Base-by-base conservation (phyloP, 2,888 invertebrate species). In the Cataglyphis albicans region DNA sequence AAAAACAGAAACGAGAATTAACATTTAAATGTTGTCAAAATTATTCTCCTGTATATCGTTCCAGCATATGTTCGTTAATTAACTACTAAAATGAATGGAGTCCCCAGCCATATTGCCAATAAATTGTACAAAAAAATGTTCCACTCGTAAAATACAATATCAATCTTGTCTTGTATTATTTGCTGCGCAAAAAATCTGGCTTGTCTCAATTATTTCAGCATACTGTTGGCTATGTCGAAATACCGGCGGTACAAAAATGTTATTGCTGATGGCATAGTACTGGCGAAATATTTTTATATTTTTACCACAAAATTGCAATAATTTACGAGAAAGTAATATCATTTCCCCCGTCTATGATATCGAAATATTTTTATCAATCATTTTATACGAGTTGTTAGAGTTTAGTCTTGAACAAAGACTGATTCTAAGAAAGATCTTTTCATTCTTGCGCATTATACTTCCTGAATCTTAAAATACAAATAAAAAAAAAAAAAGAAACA, bases 241-340 rank as follows among this genome's bases (percentile, higher is more conserved):
- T 85, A 84, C 82, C 86, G 78, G 52, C 84, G 84, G 83, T 81
- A 84, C 82, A 86, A 88, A 91, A 90, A 88, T 89, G 89, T 90
- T 91, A 90, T 90, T 89, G 88, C 84, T 59, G 65, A 57, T 44
- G 67, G 65, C 75, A 81, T 70, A 63, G 73, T 81, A 72, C 38
- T 57, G 80, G 64, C 35, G 73, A 81, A 74, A 85, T 85, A 80
- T 87, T 87, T 29, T 52, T 52, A n/a, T n/a, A n/a, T 7, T 52
- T 72, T 88, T 85, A 65, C 89, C 63, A 68, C 64, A 80, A 87
- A 87, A 88, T 84, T 84, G 81, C 84, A 55, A 87, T 88, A 88
- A 91, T 90, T 89, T 86, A 85, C 87, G 85, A 84, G 55, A 68
- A 48, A 64, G 21, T 74, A 48, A 75, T 64, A 75, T 63, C 21